Evolutionary conservation across 2,797 vertebrate genomes (phyloP), one percentile per base, ranked within the genome.

Genomic region (Anisognathus igniventris): DNA sequence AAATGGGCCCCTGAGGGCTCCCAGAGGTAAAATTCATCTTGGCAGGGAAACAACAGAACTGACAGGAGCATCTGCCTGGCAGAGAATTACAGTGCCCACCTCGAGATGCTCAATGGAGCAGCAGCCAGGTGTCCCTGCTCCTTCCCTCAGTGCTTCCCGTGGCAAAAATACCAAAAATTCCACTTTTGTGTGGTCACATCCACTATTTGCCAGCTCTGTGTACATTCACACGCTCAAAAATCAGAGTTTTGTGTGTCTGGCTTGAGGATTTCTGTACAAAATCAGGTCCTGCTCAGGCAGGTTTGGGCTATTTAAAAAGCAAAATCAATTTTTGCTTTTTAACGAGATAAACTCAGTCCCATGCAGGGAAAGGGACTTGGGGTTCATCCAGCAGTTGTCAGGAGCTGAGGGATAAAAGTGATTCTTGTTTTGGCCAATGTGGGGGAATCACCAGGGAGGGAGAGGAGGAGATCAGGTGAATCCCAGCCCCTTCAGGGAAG

Each of bases 1-100:
- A 96, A 98, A 95, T 64, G 81, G 92, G 76, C 58, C 94, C 96
- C 78, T 64, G 71, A 95, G 95, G 92, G 90, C 64, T 97, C 57
- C 88, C 92, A 92, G 77, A 90, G 90, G 95, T 88, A 94, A 93
- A 57, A 78, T 45, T 48, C 51, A 14, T 94, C 80, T 89, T 96
- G 91, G 73, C 88, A 95, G 94, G 93, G 91, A 82, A 96, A 93
- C 82, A 95, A 87, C 90, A 70, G 48, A 81, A 31, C 81, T 84
- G 83, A 90, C 83, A 80, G 81, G 18, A 95, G 74, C 90, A 95
- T 83, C 86, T 95, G 93, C 94, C 64, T 92, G 5, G 76, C 74
- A 50, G 83, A 90, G 93, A 88, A 80, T 66, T 28, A 50, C 74
- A 18, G 70, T 6, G 76, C 74, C 48, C 86, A 79, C 77, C 91